Base-by-base conservation (phyloP, 2,113 vertebrate species). In the Oophaga pumilio region DNA sequence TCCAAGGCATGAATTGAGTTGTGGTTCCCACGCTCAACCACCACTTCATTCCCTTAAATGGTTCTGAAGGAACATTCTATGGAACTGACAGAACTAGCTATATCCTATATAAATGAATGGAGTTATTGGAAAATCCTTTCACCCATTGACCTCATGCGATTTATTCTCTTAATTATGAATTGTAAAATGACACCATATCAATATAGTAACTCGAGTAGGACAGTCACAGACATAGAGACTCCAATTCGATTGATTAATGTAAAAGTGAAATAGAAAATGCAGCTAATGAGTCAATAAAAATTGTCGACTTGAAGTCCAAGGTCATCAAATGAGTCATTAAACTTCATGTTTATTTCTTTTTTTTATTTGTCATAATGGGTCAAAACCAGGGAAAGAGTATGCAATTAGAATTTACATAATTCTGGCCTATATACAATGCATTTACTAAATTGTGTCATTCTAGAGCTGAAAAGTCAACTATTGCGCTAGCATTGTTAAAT, bases 181-280 rank as follows among this genome's bases (percentile, higher is more conserved):
- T 15, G 11, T 76, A 50, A 50, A 43, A 49, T 50, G 73, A 76
- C 14, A 18, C 14, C 14, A 9, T 49, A 43, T 73, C 33, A 73
- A 43, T 11, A 74, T 26, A 69, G 13, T 83, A 49, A 53, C 50
- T 64, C 1, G 9, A 7, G 49, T 12, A 26, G n/a, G 6, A 68
- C 43, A 11, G 56, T 26, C 14, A 85, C 14, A 73, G 84, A 62
- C 84, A 76, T 24, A 76, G 9, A 17, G 56, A 33, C 53, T 50
- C 33, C 71, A 60, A 1, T 76, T 9, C 62, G 71, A 85, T 24
- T 76, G 24, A 60, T 57, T 74, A 1, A 74, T 50, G 43, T n/a
- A 57, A n/a, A 4, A 69, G 8, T 20, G 43, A 68, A 86, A 79
- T 20, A 79, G 59, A 78, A 86, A 78, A 60, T 86, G 11, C 78